Evolutionary conservation across 1,140 invertebrate genomes (phyloP).

Genomic region (Drosophila pseudoananassae): DNA sequence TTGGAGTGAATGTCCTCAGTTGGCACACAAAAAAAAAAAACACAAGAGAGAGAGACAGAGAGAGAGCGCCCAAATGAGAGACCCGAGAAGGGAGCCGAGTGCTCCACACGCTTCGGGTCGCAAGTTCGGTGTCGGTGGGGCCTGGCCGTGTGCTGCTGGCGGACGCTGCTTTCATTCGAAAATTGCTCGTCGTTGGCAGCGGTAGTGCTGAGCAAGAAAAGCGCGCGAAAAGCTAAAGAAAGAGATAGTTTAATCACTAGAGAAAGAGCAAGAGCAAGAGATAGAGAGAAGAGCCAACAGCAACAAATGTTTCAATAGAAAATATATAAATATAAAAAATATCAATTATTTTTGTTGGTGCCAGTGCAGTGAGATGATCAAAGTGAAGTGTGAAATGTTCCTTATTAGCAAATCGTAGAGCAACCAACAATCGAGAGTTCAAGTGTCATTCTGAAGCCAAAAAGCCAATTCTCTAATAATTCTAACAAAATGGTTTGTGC

Average conservation of each 20-base stretch:
- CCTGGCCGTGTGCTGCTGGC: constrained; percentile 13
- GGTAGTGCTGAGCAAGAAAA: constrained; percentile 68
- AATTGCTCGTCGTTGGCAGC: constrained; percentile 82
- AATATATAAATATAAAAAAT: constrained; percentile 22
- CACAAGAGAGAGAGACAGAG: constrained; percentile 26
- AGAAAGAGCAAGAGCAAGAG: constrained; percentile 27
- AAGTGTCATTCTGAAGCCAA: constrained; percentile 81
- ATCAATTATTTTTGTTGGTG: constrained; percentile 61
- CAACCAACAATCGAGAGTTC: constrained; percentile 63
- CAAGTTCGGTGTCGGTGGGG: constrained; percentile 15
- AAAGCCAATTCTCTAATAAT: constrained; percentile 60
- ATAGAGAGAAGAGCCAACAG: constrained; percentile 38
- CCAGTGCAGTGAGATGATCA: constrained; percentile 64
- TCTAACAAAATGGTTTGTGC: constrained; percentile 83
- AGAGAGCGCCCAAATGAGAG: constrained; percentile 6
- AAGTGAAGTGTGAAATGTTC: constrained; percentile 79
- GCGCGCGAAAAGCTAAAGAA: constrained; percentile 60
- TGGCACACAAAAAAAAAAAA: constrained; percentile 81
- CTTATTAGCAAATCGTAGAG: constrained; percentile 81
- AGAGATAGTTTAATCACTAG: constrained; percentile 19
- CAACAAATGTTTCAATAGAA: constrained; percentile 52
- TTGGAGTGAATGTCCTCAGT: constrained; percentile 83
- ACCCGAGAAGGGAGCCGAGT: constrained; percentile 20
- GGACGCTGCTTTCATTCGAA: constrained; percentile 80
- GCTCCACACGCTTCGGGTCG: constrained; percentile 18